Conservation (phyloP, 2,113 vertebrate genomes). For the Mormyrus iriodes region DNA sequence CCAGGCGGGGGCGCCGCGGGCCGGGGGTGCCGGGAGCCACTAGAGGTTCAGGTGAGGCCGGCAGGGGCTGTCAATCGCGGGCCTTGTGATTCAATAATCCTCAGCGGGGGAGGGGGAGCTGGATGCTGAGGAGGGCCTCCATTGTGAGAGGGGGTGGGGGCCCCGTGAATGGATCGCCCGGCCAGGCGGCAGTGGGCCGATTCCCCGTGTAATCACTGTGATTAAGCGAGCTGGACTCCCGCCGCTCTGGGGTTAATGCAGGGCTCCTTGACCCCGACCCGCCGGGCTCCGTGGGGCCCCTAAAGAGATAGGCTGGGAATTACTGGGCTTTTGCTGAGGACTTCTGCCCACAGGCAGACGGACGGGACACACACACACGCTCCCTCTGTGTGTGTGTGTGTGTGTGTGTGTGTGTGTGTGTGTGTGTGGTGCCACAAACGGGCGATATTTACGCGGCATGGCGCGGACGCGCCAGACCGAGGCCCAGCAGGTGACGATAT, state of each 20-base stretch:
- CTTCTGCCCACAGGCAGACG: neutral
- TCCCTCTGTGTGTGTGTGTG: neutral
- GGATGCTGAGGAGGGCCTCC: neutral
- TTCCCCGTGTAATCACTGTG: slow-evolving; percentile 20
- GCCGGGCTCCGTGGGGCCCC: slow-evolving; percentile 3
- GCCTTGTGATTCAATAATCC: slow-evolving; percentile 23
- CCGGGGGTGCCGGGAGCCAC: neutral
- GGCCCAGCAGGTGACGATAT: neutral
- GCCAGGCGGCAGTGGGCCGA: neutral
- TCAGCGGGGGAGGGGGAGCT: neutral
- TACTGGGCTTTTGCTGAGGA: neutral
- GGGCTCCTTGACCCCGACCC: slow-evolving; percentile 19
- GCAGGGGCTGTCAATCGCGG: slow-evolving; percentile 19
- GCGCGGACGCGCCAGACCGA: neutral
- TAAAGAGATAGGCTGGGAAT: slow-evolving; percentile 13
- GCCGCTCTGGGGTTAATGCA: slow-evolving; percentile 16
- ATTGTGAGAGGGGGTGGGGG: neutral
- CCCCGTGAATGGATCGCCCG: neutral
- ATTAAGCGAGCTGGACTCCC: slow-evolving; percentile 12
- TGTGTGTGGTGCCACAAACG: neutral
- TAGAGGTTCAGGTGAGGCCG: slow-evolving; percentile 16
- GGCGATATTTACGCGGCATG: neutral
- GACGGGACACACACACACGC: neutral
- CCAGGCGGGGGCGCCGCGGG: neutral
- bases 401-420: neutral